These are phyloP conservation scores for Leucophenga maculata DNA, from an alignment of 2,888 invertebrate species.

Conservation along the genomic window DNA sequence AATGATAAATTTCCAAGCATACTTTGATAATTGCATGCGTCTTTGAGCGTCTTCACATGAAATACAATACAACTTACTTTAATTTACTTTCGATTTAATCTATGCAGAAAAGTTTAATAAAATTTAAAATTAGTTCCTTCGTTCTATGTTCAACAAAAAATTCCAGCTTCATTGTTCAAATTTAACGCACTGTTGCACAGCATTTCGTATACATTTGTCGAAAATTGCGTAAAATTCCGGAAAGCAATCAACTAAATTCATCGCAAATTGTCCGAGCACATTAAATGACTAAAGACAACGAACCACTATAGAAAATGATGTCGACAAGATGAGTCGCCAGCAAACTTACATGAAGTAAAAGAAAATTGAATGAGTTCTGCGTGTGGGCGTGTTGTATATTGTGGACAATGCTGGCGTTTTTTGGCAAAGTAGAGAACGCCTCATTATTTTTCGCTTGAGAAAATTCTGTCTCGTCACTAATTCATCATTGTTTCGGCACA, in stretches of 20 bases:
- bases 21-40: neutral
- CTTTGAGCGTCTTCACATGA: too few relatives aligned
- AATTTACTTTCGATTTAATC: neutral
- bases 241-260: constrained; percentile 64
- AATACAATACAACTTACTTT: too few relatives aligned
- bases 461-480: constrained; percentile 67
- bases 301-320: constrained; percentile 24
- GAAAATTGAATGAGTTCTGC: neutral
- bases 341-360: constrained; percentile 2
- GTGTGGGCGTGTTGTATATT: neutral
- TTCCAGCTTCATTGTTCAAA: constrained; percentile 25
- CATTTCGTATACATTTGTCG: constrained; percentile 12
- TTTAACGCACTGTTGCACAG: constrained; percentile 48
- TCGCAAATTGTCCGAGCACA: constrained; percentile 62
- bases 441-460: constrained; percentile 66
- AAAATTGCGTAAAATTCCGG: constrained; percentile 61
- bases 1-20: constrained; percentile 53
- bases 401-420: neutral
- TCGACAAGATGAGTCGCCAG: constrained; percentile 6
- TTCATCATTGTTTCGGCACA: constrained; percentile 68
- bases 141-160: too few relatives aligned
- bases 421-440: constrained; percentile 37
- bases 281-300: constrained; percentile 15
- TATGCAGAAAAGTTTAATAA: neutral
- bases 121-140: neutral